These are phyloP conservation scores for Dromas ardeola DNA, from an alignment of 2,113 vertebrate genomes.

Conservation along the genomic window DNA sequence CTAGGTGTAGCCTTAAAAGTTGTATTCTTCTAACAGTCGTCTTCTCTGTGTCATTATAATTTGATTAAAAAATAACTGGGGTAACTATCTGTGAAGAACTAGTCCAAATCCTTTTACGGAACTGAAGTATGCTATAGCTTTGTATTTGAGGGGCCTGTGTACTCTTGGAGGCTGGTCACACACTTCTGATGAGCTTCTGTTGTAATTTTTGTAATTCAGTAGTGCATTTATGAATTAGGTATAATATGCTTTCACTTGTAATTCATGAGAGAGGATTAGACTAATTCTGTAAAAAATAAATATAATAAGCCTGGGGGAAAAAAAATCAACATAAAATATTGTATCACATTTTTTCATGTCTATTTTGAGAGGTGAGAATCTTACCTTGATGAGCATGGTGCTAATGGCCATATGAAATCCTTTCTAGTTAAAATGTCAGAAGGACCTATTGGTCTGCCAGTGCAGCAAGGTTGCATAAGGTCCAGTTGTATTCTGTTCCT, in stretches of 20 bases:
- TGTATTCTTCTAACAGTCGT: background rate
- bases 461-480: background rate
- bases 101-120: background rate
- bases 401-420: background rate
- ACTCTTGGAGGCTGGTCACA: background rate
- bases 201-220: background rate
- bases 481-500: background rate
- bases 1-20: background rate
- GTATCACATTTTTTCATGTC: background rate
- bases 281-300: background rate
- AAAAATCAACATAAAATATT: background rate
- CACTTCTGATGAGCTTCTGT: background rate
- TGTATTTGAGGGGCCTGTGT: background rate
- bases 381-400: background rate
- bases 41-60: background rate
- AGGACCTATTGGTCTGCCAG: background rate
- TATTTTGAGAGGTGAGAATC: background rate
- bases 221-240: background rate
- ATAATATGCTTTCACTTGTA: background rate
- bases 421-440: background rate
- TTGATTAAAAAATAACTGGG: background rate
- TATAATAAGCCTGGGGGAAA: background rate
- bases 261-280: background rate
- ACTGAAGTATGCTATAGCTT: background rate
- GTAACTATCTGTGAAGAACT: background rate